phyloP scores from a whole-genome alignment of 2,797 vertebrate species.

The Cryptoblepharus egeriae region DNA sequence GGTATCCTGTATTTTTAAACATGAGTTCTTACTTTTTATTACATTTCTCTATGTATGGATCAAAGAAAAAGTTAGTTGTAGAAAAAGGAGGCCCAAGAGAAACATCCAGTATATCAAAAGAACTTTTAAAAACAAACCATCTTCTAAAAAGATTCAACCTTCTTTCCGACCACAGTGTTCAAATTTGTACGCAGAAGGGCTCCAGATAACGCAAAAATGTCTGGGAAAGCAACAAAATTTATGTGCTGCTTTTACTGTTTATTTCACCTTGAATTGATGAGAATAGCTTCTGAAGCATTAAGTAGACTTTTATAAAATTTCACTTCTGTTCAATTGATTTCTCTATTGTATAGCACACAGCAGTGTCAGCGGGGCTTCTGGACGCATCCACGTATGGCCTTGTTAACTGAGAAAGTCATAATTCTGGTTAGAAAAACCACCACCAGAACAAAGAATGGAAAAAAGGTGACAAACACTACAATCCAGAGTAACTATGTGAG shows the following conservation, averaged over 20 bases:
- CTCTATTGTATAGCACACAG: not conserved
- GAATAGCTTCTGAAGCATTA: conserved; percentile 1
- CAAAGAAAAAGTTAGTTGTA: not conserved
- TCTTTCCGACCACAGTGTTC: not conserved
- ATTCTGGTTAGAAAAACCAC: not conserved
- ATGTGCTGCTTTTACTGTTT: conserved; percentile 6
- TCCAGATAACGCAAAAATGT: not conserved
- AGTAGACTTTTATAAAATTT: conserved; percentile 19
- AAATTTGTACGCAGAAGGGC: not conserved
- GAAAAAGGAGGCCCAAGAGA: conserved; percentile 1
- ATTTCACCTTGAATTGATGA: conserved; percentile 12
- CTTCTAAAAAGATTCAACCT: not conserved
- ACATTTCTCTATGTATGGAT: not conserved
- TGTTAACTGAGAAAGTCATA: not conserved
- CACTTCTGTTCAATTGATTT: conserved; percentile 15
- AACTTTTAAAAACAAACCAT: not conserved
- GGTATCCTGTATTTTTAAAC: not conserved
- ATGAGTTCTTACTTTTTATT: not conserved
- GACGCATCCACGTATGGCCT: not conserved
- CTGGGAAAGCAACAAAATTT: not conserved
- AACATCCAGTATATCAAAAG: not conserved
- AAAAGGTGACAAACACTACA: too few relatives aligned
- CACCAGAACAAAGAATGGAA: not conserved
- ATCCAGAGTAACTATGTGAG: too few relatives aligned
- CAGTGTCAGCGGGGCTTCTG: not conserved